phyloP scores from a whole-genome alignment of 2,113 vertebrate species.

The Herpetotheres cachinnans region DNA sequence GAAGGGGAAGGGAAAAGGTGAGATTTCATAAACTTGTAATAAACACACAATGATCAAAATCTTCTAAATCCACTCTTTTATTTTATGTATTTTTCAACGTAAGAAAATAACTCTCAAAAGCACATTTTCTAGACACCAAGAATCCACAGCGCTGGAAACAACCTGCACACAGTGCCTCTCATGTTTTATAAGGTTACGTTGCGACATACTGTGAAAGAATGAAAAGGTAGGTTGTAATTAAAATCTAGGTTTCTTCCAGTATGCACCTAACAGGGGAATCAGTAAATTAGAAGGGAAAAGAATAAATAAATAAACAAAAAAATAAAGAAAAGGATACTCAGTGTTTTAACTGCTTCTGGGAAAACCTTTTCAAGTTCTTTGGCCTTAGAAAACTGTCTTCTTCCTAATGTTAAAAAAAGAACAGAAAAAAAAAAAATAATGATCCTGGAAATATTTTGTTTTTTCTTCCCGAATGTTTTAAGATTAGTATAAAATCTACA shows the following conservation, averaged over 20 bases:
- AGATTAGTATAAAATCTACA: neutral
- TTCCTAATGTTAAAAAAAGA: neutral
- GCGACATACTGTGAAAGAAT: neutral
- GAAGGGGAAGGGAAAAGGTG: neutral
- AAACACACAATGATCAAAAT: neutral
- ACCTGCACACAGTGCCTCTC: neutral
- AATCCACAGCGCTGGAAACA: neutral
- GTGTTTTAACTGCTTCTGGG: neutral
- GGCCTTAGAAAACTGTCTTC: neutral
- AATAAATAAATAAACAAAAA: neutral
- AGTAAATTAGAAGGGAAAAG: neutral
- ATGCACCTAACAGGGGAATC: neutral
- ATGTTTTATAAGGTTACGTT: neutral
- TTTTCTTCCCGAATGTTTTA: neutral
- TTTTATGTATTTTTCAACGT: neutral
- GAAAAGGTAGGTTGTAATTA: neutral
- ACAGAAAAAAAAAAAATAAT: neutral
- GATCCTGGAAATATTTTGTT: neutral
- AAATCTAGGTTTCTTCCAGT: neutral
- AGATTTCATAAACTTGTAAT: neutral
- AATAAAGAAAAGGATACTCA: neutral
- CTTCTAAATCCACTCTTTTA: neutral
- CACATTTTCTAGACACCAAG: neutral
- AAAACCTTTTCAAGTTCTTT: neutral
- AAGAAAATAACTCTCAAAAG: neutral